Base-by-base conservation (phyloP, 2,797 vertebrate genomes). In the Myripristis jacobus region DNA sequence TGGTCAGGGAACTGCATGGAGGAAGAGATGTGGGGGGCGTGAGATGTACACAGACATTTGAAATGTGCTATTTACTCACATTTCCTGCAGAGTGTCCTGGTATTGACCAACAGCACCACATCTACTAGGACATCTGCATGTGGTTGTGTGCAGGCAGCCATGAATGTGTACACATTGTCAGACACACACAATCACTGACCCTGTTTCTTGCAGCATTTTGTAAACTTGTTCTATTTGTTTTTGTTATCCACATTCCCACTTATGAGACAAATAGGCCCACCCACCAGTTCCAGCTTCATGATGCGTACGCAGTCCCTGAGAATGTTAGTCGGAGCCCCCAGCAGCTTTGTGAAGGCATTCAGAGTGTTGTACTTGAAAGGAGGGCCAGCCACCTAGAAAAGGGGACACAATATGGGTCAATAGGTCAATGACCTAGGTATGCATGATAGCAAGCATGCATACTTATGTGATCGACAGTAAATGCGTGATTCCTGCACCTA, bases 311-410 rank as follows among this genome's bases (percentile, higher is more conserved):
- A 99, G 93, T 99, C 98, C 82, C 98, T 93, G 47, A 99, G 96
- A 90, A 99, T 99, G 88, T 97, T 97, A 0, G 97, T 97, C 36
- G 96, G 97, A 18, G 98, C 98, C 51, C 98, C 98, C 84, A 99
- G 86, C 56, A 99, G 93, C 89, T 99, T 99, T 51, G 98, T 98
- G 87, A 99, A 99, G 87, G 98, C 98, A 94, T 98, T 99, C 82
- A 99, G 93, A 46, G 98, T 99, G 93, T 99, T 99, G 76, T 97
- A 98, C 92, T 99, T 99, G 90, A 99, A 99, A 46, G 98, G 98
- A 83, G 98, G 98, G 77, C 98, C 98, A 77, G 98, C 98, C 89
- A 99, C 98, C 98, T 99, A 48, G 10, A 66, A 66, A 25, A 44
- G 18, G 65, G 6, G 11, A 65, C 25, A 63, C 44, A 18, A 56